Evolutionary conservation across 2,113 vertebrate species (phyloP).

Genomic region (Saccopteryx bilineata): DNA sequence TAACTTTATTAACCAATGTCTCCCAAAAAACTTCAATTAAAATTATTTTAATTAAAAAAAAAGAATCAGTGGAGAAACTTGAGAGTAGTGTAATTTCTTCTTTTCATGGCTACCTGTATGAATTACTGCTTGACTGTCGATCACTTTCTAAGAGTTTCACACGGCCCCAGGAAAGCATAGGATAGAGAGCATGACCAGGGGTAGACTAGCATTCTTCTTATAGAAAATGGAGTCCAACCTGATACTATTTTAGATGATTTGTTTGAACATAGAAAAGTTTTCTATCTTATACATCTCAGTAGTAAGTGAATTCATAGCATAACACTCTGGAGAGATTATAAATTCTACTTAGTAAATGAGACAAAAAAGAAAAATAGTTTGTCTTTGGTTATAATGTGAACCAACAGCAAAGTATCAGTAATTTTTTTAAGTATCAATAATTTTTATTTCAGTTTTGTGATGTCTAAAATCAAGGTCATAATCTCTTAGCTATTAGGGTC

Average conservation of each 20-base stretch:
- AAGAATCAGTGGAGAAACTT: not conserved
- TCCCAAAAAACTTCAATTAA: not conserved
- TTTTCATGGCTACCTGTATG: not conserved
- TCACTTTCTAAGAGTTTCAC: not conserved
- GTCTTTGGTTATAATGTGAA: not conserved
- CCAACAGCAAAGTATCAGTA: not conserved
- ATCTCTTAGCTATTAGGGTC: not conserved
- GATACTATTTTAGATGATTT: not conserved
- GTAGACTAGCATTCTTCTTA: not conserved
- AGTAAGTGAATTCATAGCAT: not conserved
- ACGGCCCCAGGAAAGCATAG: not conserved
- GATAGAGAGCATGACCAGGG: not conserved
- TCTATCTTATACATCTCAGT: not conserved
- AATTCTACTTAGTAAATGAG: not conserved
- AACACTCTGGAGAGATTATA: not conserved
- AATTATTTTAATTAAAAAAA: not conserved
- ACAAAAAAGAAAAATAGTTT: slow-evolving; percentile 22
- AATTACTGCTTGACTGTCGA: not conserved
- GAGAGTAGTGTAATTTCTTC: not conserved
- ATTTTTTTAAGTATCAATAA: not conserved
- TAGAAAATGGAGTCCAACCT: not conserved
- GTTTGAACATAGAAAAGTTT: not conserved
- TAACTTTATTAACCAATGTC: not conserved
- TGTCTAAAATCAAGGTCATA: not conserved
- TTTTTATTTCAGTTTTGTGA: not conserved